Evolutionary conservation across 1,140 invertebrate genomes (phyloP).

Genomic region (Procambarus clarkii): DNA sequence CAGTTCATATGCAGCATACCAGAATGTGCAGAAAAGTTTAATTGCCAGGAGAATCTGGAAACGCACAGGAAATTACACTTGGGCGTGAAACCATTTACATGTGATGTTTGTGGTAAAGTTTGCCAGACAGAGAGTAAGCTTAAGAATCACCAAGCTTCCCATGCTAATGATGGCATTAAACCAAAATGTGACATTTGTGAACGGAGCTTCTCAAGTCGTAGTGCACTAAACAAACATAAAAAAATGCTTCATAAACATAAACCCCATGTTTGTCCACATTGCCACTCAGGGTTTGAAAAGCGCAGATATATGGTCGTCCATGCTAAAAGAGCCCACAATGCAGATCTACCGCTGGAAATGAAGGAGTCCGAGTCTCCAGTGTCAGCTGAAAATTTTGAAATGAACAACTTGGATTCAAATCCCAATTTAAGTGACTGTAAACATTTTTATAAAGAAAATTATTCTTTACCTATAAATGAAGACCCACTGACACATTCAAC

Average conservation of each 20-base stretch:
- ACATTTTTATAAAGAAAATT: not conserved
- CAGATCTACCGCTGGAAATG: conserved; percentile 1
- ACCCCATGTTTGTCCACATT: conserved; percentile 51
- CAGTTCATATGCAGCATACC: conserved; percentile 26
- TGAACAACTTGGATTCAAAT: not conserved
- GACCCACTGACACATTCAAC: not conserved
- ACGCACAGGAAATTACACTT: conserved; percentile 54
- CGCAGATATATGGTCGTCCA: conserved; percentile 52
- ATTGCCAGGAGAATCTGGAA: conserved; percentile 29
- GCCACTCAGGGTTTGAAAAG: conserved; percentile 50
- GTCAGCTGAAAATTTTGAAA: conserved; percentile 4
- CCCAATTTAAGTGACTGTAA: conserved; percentile 20
- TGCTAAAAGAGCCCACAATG: conserved; percentile 37
- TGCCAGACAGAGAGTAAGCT: conserved; percentile 56
- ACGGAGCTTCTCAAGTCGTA: conserved; percentile 59
- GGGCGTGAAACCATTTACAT: conserved; percentile 56
- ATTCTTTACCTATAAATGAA: not conserved
- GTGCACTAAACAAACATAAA: conserved; percentile 58
- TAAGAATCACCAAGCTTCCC: conserved; percentile 27
- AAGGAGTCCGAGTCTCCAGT: not conserved
- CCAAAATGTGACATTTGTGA: conserved; percentile 59
- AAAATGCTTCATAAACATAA: conserved; percentile 55
- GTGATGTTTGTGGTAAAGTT: conserved; percentile 45
- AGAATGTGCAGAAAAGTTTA: conserved; percentile 50
- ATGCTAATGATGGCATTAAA: conserved; percentile 47